These are phyloP conservation scores for Synergus itoensis DNA, from an alignment of 2,888 invertebrate genomes.

Conservation along the genomic window DNA sequence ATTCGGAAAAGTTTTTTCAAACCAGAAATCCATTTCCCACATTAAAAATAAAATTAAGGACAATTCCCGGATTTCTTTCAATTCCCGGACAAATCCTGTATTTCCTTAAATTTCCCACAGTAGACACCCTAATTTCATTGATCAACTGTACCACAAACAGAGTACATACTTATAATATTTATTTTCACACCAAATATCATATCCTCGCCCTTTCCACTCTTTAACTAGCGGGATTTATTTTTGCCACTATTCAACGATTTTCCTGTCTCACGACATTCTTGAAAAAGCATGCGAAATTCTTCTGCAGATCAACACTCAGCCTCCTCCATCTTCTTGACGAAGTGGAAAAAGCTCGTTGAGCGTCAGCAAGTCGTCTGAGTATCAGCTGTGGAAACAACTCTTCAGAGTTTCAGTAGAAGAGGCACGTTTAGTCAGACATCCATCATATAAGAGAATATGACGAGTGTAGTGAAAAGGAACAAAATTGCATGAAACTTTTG, in stretches of 20 bases:
- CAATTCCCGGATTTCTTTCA: too few relatives aligned
- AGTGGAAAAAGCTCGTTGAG: conserved; percentile 4
- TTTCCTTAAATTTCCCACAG: too few relatives aligned
- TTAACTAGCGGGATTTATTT: conserved; percentile 42
- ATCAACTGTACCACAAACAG: not conserved
- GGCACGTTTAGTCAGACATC: conserved; percentile 11
- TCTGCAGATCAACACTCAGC: not conserved
- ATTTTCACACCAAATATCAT: not conserved
- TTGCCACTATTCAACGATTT: conserved; percentile 35
- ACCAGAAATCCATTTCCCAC: too few relatives aligned
- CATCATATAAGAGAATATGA: not conserved
- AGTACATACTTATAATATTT: not conserved
- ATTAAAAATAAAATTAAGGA: too few relatives aligned
- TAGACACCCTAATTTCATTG: too few relatives aligned
- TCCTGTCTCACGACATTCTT: conserved; percentile 42
- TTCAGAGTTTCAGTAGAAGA: not conserved
- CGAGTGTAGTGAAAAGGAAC: too few relatives aligned
- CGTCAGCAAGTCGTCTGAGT: not conserved
- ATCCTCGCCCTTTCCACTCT: not conserved
- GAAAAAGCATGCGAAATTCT: conserved; percentile 41
- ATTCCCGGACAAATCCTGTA: too few relatives aligned
- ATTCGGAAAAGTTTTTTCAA: too few relatives aligned
- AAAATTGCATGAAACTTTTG: too few relatives aligned
- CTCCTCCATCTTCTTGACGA: conserved; percentile 6
- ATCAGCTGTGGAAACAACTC: conserved; percentile 6